These are phyloP conservation scores for Sebastolobus alascanus DNA, from an alignment of 2,797 vertebrate genomes.

Conservation along the genomic window DNA sequence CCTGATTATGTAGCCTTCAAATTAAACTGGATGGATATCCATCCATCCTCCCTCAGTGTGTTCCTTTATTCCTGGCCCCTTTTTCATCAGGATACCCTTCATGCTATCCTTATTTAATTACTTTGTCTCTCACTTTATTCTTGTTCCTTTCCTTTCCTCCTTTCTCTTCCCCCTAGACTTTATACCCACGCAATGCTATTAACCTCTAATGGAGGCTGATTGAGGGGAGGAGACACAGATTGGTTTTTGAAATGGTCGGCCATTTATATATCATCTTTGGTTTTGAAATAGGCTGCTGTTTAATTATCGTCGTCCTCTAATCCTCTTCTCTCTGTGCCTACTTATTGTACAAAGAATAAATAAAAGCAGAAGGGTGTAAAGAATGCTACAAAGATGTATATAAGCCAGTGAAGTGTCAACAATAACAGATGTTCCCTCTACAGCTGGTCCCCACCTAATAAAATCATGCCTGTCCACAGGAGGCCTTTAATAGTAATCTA, in stretches of 20 bases:
- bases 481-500: background rate
- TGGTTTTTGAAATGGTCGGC: constrained; percentile 16
- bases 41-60: background rate
- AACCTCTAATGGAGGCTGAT: constrained; percentile 42
- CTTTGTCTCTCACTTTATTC: background rate
- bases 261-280: constrained; percentile 26
- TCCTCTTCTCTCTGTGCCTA: background rate
- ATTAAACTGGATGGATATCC: constrained; percentile 9
- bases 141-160: constrained; percentile 9
- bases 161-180: constrained; percentile 15
- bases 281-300: constrained; percentile 14
- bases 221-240: constrained; percentile 31
- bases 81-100: background rate
- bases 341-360: background rate
- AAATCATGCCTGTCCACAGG: background rate
- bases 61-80: background rate
- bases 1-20: constrained; percentile 31
- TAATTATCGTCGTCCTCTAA: constrained; percentile 1
- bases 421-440: background rate
- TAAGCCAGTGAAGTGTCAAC: background rate
- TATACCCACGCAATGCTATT: constrained; percentile 2
- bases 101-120: constrained; percentile 23
- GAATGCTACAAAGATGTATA: background rate
- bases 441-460: background rate
- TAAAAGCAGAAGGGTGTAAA: background rate